Conservation (phyloP, 2,797 vertebrate species). For the Anableps anableps region DNA sequence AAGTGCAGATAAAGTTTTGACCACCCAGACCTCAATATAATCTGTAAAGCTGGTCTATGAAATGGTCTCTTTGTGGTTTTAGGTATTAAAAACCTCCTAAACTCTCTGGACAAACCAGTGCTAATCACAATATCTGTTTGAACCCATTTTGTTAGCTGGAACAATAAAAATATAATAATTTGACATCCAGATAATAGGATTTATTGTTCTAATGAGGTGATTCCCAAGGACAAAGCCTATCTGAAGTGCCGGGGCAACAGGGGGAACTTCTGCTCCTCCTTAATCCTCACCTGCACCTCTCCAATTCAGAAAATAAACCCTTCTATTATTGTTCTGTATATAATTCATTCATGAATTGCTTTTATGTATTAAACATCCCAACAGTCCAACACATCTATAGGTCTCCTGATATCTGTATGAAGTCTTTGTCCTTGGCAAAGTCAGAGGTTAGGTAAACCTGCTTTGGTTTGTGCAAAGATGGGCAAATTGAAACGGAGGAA, state of each 20-base stretch:
- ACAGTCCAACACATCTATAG: constrained; percentile 7
- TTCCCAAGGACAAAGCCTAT: neutral
- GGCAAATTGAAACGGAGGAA: constrained; percentile 59
- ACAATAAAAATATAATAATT: neutral
- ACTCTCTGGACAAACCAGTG: neutral
- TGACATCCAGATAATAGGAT: neutral
- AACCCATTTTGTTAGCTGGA: neutral
- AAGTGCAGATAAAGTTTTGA: neutral
- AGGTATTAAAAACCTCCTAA: neutral
- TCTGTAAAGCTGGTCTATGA: neutral
- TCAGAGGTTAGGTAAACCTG: constrained; percentile 49
- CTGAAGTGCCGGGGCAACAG: neutral
- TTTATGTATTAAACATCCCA: neutral
- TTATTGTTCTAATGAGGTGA: neutral
- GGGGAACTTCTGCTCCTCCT: neutral
- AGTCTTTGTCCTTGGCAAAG: constrained; percentile 42
- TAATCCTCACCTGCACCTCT: neutral
- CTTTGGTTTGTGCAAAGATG: constrained; percentile 42
- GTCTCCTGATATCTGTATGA: constrained; percentile 22
- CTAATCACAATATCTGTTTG: neutral
- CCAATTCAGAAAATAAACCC: neutral
- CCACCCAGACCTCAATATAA: neutral
- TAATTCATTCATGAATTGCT: constrained; percentile 15
- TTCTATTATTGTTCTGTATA: neutral
- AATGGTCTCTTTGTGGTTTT: neutral